These are phyloP conservation scores for Pseudomugil gertrudae DNA, from an alignment of 2,797 vertebrate species.

Conservation along the genomic window DNA sequence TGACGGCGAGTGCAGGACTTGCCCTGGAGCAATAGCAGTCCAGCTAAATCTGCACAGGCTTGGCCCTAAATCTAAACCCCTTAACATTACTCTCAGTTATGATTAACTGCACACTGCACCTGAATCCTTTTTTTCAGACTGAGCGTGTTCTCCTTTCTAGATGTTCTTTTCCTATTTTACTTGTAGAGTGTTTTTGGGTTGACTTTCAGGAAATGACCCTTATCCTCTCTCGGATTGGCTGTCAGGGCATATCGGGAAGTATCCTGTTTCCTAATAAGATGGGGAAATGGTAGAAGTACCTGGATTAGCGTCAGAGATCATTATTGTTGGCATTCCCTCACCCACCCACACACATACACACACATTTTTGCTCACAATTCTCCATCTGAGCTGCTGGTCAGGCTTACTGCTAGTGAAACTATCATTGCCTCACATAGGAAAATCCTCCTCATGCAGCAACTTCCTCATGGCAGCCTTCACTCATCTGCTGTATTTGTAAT, in stretches of 20 bases:
- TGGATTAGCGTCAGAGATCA: constrained; percentile 81
- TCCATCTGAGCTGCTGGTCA: constrained; percentile 49
- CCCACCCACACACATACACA: not conserved
- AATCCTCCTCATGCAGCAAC: constrained; percentile 21
- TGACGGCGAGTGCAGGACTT: constrained; percentile 68
- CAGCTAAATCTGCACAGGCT: constrained; percentile 53
- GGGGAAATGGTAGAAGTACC: constrained; percentile 66
- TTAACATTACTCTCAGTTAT: constrained; percentile 61
- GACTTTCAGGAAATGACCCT: constrained; percentile 63
- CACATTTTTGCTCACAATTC: constrained; percentile 23
- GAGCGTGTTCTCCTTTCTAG: constrained; percentile 12
- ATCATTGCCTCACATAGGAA: constrained; percentile 32
- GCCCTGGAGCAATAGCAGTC: constrained; percentile 61
- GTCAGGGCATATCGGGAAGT: constrained; percentile 38
- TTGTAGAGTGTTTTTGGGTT: constrained; percentile 36
- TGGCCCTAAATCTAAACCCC: constrained; percentile 56
- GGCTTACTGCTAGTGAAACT: too few species aligned
- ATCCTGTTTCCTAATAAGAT: constrained; percentile 73
- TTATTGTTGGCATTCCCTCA: constrained; percentile 74
- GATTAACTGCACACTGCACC: constrained; percentile 61
- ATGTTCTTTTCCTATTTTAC: constrained; percentile 23
- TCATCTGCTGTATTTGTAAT: constrained; percentile 34
- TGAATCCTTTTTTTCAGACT: constrained; percentile 15
- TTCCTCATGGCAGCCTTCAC: constrained; percentile 13
- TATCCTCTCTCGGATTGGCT: constrained; percentile 66